A percentile compares a stretch with the other conserved stretches of the same genome.
These are phyloP conservation scores for Setipinna tenuifilis DNA, from an alignment of 2,797 vertebrate species.

Conservation along the genomic window DNA sequence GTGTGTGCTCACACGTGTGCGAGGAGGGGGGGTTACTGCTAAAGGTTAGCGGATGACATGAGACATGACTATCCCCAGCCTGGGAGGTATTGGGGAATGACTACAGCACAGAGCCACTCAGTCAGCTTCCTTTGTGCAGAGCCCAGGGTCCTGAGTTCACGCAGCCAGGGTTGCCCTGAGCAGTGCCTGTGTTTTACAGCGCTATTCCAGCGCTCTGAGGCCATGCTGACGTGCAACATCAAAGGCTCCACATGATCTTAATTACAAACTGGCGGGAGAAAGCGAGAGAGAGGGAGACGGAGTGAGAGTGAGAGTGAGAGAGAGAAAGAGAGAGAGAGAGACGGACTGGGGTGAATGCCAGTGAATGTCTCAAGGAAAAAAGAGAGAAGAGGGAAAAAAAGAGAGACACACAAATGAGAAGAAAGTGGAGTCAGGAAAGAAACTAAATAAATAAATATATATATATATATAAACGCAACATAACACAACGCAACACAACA, in stretches of 20 bases:
- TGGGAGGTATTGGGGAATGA: not conserved
- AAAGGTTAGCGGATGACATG: not conserved
- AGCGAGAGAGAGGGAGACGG: not conserved
- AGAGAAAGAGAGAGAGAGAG: conserved; percentile 13
- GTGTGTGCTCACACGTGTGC: not conserved
- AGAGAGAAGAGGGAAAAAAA: no score
- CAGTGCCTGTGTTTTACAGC: not conserved
- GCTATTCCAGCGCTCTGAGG: conserved; percentile 31
- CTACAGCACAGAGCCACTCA: not conserved
- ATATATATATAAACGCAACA: not conserved
- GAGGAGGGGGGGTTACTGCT: not conserved
- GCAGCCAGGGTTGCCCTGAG: not conserved
- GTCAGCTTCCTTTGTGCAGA: not conserved
- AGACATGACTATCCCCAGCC: not conserved
- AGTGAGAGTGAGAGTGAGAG: not conserved
- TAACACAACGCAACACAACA: not conserved
- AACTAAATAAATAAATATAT: not conserved
- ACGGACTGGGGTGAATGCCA: not conserved
- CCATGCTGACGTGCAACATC: conserved; percentile 24
- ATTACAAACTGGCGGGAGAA: conserved; percentile 35
- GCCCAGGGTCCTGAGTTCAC: not conserved
- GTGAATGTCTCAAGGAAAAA: no score
- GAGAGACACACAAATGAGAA: not conserved
- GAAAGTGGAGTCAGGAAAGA: not conserved
- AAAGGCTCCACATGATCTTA: conserved; percentile 44